Conservation (phyloP, 2,888 invertebrate genomes). For the Pseudococcus viburni region DNA sequence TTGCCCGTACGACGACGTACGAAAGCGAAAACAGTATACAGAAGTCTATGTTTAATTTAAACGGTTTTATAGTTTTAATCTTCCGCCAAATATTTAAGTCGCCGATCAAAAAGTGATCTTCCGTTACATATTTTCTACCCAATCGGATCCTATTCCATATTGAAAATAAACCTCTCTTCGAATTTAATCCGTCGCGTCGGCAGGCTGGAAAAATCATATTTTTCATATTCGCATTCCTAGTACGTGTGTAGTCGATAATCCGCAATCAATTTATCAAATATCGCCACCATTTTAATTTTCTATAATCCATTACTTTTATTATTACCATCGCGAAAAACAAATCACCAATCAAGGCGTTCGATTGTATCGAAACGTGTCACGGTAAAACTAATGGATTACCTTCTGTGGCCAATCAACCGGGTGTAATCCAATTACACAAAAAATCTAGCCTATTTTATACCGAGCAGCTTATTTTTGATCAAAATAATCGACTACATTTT, state of each 20-base stretch:
- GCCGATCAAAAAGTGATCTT: constrained; percentile 33
- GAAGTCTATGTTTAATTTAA: constrained; percentile 52
- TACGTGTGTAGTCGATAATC: background rate
- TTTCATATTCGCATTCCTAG: too few species aligned
- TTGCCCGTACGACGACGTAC: background rate
- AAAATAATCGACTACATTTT: background rate
- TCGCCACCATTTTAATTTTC: constrained; percentile 9
- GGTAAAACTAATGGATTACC: constrained; percentile 26
- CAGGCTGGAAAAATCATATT: too few species aligned
- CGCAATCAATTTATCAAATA: constrained; percentile 16
- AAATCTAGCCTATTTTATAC: background rate
- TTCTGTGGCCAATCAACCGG: constrained; percentile 12
- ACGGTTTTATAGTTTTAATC: constrained; percentile 47
- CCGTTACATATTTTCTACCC: background rate
- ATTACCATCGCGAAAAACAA: constrained; percentile 25
- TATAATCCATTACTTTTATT: constrained; percentile 35
- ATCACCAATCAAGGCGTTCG: constrained; percentile 31
- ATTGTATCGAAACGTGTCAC: constrained; percentile 36
- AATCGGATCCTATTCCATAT: background rate
- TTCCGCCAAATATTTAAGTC: constrained; percentile 24
- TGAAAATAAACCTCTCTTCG: background rate
- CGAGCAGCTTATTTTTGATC: background rate
- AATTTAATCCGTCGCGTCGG: background rate
- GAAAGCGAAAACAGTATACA: background rate
- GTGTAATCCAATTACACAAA: constrained; percentile 22